These are phyloP conservation scores for Glomeris maerens DNA, from an alignment of 1,140 invertebrate genomes.

Conservation along the genomic window DNA sequence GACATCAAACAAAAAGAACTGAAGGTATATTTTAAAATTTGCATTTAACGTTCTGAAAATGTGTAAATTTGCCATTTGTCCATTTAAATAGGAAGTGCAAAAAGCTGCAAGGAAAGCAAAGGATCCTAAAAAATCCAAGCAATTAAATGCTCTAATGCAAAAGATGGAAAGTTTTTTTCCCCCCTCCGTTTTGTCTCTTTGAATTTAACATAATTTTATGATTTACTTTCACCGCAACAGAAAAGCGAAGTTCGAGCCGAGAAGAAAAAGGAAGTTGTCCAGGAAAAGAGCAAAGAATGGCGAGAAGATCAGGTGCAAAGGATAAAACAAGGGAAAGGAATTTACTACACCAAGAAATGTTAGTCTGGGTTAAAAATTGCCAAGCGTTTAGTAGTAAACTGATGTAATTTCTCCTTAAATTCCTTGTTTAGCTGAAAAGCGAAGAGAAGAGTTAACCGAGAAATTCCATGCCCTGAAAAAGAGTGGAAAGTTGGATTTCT, in stretches of 20 bases:
- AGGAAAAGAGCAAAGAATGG: background rate
- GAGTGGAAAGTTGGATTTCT: background rate
- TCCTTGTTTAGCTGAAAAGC: background rate
- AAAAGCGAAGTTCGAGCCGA: background rate
- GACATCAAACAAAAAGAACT: background rate
- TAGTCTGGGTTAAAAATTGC: background rate
- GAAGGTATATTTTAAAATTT: background rate
- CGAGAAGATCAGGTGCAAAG: background rate
- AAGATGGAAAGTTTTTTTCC: background rate
- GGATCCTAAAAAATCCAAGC: background rate
- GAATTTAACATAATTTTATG: background rate
- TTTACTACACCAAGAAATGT: background rate
- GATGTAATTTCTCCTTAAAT: background rate
- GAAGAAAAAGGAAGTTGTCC: background rate
- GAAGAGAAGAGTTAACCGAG: background rate
- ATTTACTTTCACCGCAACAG: background rate
- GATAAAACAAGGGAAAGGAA: background rate
- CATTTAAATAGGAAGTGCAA: background rate
- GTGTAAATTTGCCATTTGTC: background rate
- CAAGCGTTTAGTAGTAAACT: background rate
- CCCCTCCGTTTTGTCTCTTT: background rate
- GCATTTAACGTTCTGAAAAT: background rate
- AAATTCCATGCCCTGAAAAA: background rate
- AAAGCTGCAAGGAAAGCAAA: background rate
- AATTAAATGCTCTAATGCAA: background rate